Conservation (phyloP, 2,888 invertebrate genomes). For the Zhuqinia jingwanae region DNA sequence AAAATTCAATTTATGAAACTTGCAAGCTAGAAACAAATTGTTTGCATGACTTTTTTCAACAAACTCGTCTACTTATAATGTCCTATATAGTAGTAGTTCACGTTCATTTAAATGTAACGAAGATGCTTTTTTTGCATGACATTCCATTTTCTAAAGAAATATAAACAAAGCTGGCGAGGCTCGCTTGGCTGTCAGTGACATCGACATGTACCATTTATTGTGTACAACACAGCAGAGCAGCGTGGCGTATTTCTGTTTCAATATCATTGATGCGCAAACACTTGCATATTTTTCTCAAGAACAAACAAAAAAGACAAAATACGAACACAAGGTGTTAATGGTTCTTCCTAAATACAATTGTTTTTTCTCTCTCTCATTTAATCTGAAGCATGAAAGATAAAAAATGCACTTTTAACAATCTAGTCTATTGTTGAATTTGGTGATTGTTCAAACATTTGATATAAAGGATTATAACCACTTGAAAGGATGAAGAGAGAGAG, state of each 20-base stretch:
- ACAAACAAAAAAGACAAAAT: background rate
- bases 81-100: too few species aligned
- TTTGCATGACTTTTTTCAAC: too few species aligned
- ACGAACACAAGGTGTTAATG: background rate
- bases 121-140: background rate
- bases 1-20: too few species aligned
- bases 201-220: slow-evolving; percentile 9
- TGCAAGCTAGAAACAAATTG: too few species aligned
- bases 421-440: too few species aligned
- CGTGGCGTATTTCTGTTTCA: background rate
- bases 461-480: too few species aligned
- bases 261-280: slow-evolving; percentile 1
- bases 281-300: background rate
- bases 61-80: too few species aligned
- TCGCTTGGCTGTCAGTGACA: background rate
- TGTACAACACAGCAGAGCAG: background rate
- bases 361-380: background rate
- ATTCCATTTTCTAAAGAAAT: background rate
- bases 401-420: background rate
- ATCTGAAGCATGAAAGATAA: background rate
- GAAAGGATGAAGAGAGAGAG: too few species aligned
- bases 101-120: too few species aligned
- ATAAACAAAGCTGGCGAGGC: background rate
- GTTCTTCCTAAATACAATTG: background rate
- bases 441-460: too few species aligned